Percentiles rank a stretch among this genome's conserved stretches.
Conservation (phyloP, 2,888 invertebrate species). For the Latrodectus elegans region DNA sequence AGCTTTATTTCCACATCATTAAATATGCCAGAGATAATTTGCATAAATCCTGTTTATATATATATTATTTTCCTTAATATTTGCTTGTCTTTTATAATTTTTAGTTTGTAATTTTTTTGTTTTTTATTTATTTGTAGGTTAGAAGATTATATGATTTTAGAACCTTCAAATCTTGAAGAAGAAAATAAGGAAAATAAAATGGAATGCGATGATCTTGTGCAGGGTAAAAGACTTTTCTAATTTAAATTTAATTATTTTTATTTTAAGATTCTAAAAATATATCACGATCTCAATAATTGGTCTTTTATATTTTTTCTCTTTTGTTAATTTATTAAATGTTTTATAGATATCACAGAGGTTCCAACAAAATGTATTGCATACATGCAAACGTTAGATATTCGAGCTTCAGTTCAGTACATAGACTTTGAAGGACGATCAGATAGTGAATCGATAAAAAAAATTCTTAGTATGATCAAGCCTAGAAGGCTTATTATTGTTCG, state of each 20-base stretch:
- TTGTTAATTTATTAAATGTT: background rate
- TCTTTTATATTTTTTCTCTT: background rate
- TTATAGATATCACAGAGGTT: constrained; percentile 80
- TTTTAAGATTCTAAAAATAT: background rate
- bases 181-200: constrained; percentile 71
- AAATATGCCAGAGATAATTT: too few relatives aligned
- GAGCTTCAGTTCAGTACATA: constrained; percentile 92
- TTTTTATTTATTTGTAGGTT: constrained; percentile 77
- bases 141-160: constrained; percentile 84
- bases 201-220: constrained; percentile 67
- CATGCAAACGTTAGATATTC: constrained; percentile 84
- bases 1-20: too few relatives aligned
- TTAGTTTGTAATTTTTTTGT: background rate
- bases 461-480: constrained; percentile 84
- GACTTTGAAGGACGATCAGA: constrained; percentile 93
- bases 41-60: too few relatives aligned
- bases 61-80: too few relatives aligned
- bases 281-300: background rate
- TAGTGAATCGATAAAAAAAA: constrained; percentile 81
- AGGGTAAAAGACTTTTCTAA: constrained; percentile 24
- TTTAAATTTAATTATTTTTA: too few relatives aligned
- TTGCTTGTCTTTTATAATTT: too few relatives aligned
- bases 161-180: constrained; percentile 66
- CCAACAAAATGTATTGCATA: constrained; percentile 92
- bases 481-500: constrained; percentile 86